Percentiles rank a stretch among this genome's conserved stretches.
Evolutionary conservation across 1,140 invertebrate species (phyloP).

Genomic region (Cherax quadricarinatus): DNA sequence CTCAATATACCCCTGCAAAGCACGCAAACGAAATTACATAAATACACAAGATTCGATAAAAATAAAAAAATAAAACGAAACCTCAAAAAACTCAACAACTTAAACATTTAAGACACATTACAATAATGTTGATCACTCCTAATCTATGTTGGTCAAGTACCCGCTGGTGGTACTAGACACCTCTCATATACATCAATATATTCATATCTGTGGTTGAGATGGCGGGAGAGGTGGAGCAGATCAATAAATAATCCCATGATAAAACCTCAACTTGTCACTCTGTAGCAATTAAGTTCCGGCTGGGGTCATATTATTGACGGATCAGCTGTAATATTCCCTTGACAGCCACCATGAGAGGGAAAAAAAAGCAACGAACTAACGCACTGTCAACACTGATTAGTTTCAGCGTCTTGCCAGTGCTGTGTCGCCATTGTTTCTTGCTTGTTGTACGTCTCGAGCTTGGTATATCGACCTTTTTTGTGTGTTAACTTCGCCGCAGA

Average conservation of each 20-base stretch:
- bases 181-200: not conserved
- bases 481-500: no score
- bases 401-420: not conserved
- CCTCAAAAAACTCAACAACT: no score
- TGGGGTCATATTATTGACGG: conserved; percentile 67
- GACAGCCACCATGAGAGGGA: not conserved
- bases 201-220: conserved; percentile 3
- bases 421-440: not conserved
- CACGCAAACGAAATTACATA: no score
- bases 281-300: conserved; percentile 57
- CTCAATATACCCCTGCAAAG: no score
- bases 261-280: conserved; percentile 68
- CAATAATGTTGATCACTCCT: no score
- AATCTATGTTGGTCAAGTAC: no score
- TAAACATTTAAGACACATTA: no score
- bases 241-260: conserved; percentile 66
- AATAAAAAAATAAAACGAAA: no score
- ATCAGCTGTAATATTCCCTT: conserved; percentile 47
- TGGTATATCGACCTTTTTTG: not conserved
- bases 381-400: not conserved
- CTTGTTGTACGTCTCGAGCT: not conserved
- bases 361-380: not conserved
- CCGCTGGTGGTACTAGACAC: no score
- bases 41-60: no score
- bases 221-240: conserved; percentile 30